Conservation (phyloP, 2,888 invertebrate genomes). For the Platycheirus rosarum region DNA sequence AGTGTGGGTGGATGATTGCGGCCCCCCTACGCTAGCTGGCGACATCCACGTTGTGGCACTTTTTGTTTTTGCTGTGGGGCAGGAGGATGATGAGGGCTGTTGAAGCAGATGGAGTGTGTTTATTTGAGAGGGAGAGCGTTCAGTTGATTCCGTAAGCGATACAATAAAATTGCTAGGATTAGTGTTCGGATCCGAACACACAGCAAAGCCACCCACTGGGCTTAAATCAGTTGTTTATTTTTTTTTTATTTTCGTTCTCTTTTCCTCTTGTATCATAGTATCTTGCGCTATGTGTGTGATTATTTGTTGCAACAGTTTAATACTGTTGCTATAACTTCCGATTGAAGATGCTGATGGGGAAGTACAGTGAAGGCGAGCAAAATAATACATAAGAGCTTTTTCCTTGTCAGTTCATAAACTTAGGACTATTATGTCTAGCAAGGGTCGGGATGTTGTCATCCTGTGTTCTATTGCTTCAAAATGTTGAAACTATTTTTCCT, state of each 20-base stretch:
- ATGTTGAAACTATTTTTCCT: no score
- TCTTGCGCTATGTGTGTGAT: slow-evolving; percentile 52
- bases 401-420: no score
- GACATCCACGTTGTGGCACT: slow-evolving; percentile 47
- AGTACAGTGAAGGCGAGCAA: slow-evolving; percentile 30
- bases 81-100: background rate
- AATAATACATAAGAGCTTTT: no score
- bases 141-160: slow-evolving; percentile 32
- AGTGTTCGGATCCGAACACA: slow-evolving; percentile 6
- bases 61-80: slow-evolving; percentile 29
- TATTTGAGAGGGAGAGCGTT: slow-evolving; percentile 42
- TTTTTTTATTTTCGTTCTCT: slow-evolving; percentile 24
- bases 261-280: slow-evolving; percentile 13
- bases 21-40: slow-evolving; percentile 1
- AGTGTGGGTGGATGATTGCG: background rate
- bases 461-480: no score
- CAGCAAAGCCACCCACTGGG: slow-evolving; percentile 37
- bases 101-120: slow-evolving; percentile 45
- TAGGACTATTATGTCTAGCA: no score
- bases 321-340: slow-evolving; percentile 57
- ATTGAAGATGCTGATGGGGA: slow-evolving; percentile 16
- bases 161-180: slow-evolving; percentile 49
- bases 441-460: no score
- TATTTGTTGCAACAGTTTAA: slow-evolving; percentile 67
- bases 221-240: no score